A percentile compares a stretch with the other conserved stretches of the same genome.
Evolutionary conservation across 2,113 vertebrate genomes (phyloP).

Genomic region (Mus spicilegus): DNA sequence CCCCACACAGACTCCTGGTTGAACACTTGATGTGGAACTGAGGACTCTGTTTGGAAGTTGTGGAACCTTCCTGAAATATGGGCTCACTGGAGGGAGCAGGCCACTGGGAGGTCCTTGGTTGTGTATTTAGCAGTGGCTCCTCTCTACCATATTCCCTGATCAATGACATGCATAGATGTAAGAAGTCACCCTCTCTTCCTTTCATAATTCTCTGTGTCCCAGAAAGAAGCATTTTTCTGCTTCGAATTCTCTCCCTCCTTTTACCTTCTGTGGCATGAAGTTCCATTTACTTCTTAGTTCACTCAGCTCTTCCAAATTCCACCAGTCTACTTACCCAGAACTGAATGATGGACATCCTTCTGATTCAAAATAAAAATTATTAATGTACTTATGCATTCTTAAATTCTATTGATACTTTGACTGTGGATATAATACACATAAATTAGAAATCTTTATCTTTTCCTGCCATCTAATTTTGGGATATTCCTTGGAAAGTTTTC

Average conservation of each 20-base stretch:
- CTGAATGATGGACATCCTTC: not conserved
- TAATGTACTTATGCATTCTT: not conserved
- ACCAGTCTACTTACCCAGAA: not conserved
- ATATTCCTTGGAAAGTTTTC: not conserved
- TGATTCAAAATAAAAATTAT: not conserved
- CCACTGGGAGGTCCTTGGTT: not conserved
- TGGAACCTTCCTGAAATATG: not conserved
- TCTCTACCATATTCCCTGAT: not conserved
- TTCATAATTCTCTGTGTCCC: not conserved
- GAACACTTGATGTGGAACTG: not conserved
- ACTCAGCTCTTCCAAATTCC: not conserved
- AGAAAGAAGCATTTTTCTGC: not conserved
- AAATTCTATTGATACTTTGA: not conserved
- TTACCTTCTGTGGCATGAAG: accelerated
- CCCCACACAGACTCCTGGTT: not conserved
- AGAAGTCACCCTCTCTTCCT: not conserved
- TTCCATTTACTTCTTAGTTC: not conserved
- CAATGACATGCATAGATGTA: too few species aligned
- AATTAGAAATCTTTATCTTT: not conserved
- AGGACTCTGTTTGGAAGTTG: not conserved
- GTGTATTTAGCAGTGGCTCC: not conserved
- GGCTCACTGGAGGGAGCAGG: not conserved
- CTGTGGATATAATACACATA: not conserved
- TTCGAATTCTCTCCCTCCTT: not conserved
- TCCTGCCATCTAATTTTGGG: not conserved